These are phyloP conservation scores for Hyles euphorbiae DNA, from an alignment of 1,140 invertebrate genomes.

Conservation along the genomic window DNA sequence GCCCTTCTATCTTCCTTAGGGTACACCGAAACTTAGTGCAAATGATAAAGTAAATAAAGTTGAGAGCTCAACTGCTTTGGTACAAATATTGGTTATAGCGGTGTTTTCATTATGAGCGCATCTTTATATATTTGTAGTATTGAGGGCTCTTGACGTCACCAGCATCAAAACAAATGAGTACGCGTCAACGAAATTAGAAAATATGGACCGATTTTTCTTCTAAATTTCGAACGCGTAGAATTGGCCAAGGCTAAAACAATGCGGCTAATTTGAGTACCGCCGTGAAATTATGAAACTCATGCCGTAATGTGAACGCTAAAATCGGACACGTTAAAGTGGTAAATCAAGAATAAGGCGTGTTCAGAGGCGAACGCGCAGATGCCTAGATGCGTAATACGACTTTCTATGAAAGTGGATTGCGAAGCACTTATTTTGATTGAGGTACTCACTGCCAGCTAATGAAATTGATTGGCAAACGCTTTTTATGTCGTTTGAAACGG, in stretches of 20 bases:
- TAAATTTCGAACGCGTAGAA: background rate
- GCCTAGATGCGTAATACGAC: slow-evolving; percentile 3
- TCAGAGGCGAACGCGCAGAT: too few relatives aligned
- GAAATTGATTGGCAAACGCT: slow-evolving; percentile 4
- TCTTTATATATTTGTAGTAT: too few relatives aligned
- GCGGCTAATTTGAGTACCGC: background rate
- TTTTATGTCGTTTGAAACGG: too few relatives aligned
- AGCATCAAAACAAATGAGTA: background rate
- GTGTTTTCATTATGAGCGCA: slow-evolving; percentile 4
- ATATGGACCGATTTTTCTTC: slow-evolving; percentile 1
- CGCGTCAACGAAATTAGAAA: slow-evolving; percentile 3
- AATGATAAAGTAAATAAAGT: slow-evolving; percentile 20
- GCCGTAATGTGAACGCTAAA: background rate
- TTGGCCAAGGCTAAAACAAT: slow-evolving; percentile 4
- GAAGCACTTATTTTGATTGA: slow-evolving; percentile 12
- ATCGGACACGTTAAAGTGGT: background rate
- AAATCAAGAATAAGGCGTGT: too few relatives aligned
- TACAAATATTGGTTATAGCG: slow-evolving; percentile 1
- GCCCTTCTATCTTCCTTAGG: slow-evolving; percentile 13
- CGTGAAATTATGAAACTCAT: background rate
- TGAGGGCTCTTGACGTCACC: too few relatives aligned
- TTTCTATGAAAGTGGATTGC: slow-evolving; percentile 16
- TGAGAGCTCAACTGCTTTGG: slow-evolving; percentile 16
- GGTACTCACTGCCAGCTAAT: slow-evolving; percentile 4
- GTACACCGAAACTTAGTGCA: slow-evolving; percentile 4